Percentiles rank a stretch among this genome's conserved stretches.
Evolutionary conservation across 2,888 invertebrate genomes (phyloP).

Genomic region (Ischnura elegans): DNA sequence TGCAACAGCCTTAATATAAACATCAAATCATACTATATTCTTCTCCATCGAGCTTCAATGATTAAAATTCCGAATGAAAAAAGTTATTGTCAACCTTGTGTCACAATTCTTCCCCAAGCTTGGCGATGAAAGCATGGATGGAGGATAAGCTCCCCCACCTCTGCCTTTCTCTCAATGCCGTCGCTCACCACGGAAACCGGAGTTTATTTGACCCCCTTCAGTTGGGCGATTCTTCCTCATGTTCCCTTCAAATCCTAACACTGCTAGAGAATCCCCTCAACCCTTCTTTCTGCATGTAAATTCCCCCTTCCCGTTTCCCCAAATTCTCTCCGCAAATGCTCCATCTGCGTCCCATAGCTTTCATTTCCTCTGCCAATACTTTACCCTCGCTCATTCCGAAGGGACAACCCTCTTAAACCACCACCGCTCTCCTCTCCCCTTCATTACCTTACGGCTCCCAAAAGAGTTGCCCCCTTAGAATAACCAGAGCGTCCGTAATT

Average conservation of each 20-base stretch:
- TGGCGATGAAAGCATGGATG: background rate
- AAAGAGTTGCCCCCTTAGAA: background rate
- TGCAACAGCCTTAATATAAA: too few species aligned
- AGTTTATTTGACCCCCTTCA: background rate
- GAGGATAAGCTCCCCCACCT: background rate
- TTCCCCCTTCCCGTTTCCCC: background rate
- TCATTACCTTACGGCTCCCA: background rate
- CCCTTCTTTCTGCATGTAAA: too few species aligned
- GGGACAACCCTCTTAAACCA: background rate
- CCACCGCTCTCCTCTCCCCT: background rate
- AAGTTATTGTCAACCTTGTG: background rate
- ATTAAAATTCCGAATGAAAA: too few species aligned
- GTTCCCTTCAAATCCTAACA: slow-evolving; percentile 28
- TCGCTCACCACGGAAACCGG: background rate
- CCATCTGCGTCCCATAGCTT: slow-evolving; percentile 53
- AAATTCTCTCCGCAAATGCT: background rate
- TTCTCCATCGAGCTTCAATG: too few species aligned
- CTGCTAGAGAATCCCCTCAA: background rate
- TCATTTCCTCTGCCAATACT: slow-evolving; percentile 53
- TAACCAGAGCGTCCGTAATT: slow-evolving; percentile 27
- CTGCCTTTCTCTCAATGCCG: too few species aligned
- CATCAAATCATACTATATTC: too few species aligned
- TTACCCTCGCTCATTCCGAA: slow-evolving; percentile 36
- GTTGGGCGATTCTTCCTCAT: slow-evolving; percentile 9
- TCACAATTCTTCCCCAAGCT: background rate